Evolutionary conservation across 1,140 invertebrate species (phyloP), one percentile per base, ranked within the genome.

Genomic region (Linepithema humile): DNA sequence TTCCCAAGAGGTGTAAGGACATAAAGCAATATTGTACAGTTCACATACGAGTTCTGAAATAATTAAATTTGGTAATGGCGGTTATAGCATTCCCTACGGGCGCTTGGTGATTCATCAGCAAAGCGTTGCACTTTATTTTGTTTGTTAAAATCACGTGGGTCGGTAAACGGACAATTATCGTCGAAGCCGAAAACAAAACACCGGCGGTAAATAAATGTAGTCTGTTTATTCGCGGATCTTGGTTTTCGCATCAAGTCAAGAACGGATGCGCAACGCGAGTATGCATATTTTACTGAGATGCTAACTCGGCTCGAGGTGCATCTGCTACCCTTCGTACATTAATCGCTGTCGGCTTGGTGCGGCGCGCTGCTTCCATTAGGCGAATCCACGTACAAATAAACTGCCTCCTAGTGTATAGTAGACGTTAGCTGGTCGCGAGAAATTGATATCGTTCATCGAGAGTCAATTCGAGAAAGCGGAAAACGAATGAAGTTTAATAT

Each of bases 271-370:
- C 53, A 15, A 15, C 5, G 29, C 17, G 35, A 10, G n/a, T 23
- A 38, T 40, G 43, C 32, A 77, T 77, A 65, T 65, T 65, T 77
- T 38, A 65, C 20, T 15, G 73, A 77, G 43, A 77, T 23, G 59
- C 48, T 77, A 75, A 62, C 73, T 60, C 57, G 72, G 32, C 40
- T 38, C 43, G 43, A 5, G 59, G n/a, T 65, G 45, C 74, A 77
- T 77, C 74, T 77, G 74, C 74, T 65, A 50, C 74, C 45, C 45
- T 1, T 50, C 20, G 29, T 65, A 77, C 74, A 77, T 77, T 77
- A 77, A 77, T 77, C 59, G 45, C 74, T 38, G 74, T 65, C 74
- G 20, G n/a, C 57, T n/a, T 12, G 40, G 15, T 55, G 26, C 48
- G 48, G 45, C 32, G 29, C 59, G 40, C 20, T 50, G 45, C 29